Conservation (phyloP, 2,797 vertebrate species). For the Anguilla obscura region DNA sequence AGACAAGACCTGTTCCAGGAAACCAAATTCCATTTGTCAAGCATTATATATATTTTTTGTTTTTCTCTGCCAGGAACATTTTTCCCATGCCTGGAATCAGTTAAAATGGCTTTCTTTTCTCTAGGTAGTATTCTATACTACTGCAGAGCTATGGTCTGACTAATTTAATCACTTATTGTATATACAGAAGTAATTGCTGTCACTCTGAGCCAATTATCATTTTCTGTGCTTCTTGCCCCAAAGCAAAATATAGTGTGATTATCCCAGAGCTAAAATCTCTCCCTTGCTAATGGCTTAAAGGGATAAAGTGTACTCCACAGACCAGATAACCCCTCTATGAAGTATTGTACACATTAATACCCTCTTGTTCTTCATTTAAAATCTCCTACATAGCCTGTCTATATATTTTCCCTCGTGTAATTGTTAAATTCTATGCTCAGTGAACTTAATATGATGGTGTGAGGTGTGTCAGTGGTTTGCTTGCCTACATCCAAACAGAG, state of each 20-base stretch:
- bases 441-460: background rate
- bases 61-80: background rate
- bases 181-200: background rate
- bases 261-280: background rate
- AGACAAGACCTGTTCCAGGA: background rate
- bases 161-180: conserved; percentile 3
- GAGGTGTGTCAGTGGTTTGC: background rate
- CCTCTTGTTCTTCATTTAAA: background rate
- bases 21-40: background rate
- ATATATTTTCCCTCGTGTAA: background rate
- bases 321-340: background rate
- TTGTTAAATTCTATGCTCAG: background rate
- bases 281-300: background rate
- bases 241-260: background rate
- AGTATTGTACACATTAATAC: background rate
- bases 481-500: too few species aligned
- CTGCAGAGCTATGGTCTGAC: background rate
- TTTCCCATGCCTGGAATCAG: background rate
- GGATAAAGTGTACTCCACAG: background rate
- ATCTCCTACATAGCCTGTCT: background rate
- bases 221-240: background rate
- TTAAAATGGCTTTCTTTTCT: background rate
- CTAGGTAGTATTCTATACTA: background rate
- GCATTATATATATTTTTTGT: background rate
- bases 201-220: background rate